Evolutionary conservation across 2,797 vertebrate genomes (phyloP).

Genomic region (Myripristis murdjan): DNA sequence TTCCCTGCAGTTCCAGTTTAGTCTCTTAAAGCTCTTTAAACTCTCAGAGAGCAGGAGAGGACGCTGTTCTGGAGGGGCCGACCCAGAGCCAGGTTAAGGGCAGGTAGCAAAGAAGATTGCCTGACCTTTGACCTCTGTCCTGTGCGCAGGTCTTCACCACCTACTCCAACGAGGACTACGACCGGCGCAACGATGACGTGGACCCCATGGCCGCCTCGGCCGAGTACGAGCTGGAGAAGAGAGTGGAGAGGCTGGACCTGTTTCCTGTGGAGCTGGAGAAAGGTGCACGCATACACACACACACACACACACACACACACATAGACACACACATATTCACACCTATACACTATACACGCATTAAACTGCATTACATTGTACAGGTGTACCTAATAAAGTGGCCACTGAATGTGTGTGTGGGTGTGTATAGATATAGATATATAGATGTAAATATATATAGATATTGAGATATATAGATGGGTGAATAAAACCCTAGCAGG

Average conservation of each 20-base stretch:
- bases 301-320: too few relatives aligned
- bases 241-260: slow-evolving; percentile 95
- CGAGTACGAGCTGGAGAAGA: slow-evolving; percentile 96
- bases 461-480: too few relatives aligned
- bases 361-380: too few relatives aligned
- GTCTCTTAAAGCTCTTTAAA: too few relatives aligned
- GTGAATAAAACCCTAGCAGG: too few relatives aligned
- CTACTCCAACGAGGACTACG: slow-evolving; percentile 96
- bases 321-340: too few relatives aligned
- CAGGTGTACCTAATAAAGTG: too few relatives aligned
- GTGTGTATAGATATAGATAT: too few relatives aligned
- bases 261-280: slow-evolving; percentile 97
- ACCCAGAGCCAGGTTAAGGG: background rate
- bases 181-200: slow-evolving; percentile 95
- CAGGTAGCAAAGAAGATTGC: background rate
- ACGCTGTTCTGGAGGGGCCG: background rate
- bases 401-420: too few relatives aligned
- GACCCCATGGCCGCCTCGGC: slow-evolving; percentile 97
- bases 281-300: slow-evolving; percentile 87
- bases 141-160: slow-evolving; percentile 93
- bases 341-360: too few relatives aligned
- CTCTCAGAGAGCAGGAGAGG: background rate
- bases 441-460: too few relatives aligned
- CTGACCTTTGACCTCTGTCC: slow-evolving; percentile 36
- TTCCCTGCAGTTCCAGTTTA: background rate